phyloP scores from a whole-genome alignment of 2,113 vertebrate species.

The Brachypodius melanocephalos region DNA sequence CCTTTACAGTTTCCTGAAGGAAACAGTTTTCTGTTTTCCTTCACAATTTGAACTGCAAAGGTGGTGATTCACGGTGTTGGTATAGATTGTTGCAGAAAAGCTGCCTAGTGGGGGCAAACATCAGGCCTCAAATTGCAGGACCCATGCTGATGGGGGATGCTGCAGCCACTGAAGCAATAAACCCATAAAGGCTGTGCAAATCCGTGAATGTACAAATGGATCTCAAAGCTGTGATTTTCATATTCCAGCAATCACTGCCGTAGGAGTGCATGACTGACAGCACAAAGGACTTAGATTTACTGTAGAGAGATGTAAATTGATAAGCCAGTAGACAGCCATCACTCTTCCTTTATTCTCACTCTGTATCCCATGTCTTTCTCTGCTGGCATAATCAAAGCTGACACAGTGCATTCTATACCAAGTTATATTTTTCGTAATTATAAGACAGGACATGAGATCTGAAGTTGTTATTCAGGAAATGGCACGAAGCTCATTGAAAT shows the following conservation, averaged over 20 bases:
- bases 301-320: slow-evolving; percentile 58
- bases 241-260: neutral
- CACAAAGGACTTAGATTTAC: slow-evolving; percentile 31
- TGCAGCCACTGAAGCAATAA: neutral
- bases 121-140: neutral
- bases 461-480: slow-evolving; percentile 26
- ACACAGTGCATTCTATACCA: neutral
- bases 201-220: neutral
- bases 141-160: neutral
- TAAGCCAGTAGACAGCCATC: slow-evolving; percentile 34
- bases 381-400: slow-evolving; percentile 27
- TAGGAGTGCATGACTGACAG: slow-evolving; percentile 43
- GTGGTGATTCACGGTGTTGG: neutral
- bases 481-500: slow-evolving; percentile 16
- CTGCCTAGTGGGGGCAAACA: neutral
- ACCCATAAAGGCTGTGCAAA: neutral
- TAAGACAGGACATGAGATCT: neutral
- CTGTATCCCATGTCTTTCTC: neutral
- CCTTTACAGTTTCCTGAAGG: neutral
- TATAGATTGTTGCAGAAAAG: neutral
- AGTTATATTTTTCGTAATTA: slow-evolving; percentile 21
- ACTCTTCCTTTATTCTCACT: slow-evolving; percentile 35
- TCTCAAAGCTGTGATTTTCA: neutral
- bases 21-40: neutral
- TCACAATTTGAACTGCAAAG: neutral